Evolutionary conservation across 2,113 vertebrate genomes (phyloP).

Genomic region (Pangasianodon gigas): DNA sequence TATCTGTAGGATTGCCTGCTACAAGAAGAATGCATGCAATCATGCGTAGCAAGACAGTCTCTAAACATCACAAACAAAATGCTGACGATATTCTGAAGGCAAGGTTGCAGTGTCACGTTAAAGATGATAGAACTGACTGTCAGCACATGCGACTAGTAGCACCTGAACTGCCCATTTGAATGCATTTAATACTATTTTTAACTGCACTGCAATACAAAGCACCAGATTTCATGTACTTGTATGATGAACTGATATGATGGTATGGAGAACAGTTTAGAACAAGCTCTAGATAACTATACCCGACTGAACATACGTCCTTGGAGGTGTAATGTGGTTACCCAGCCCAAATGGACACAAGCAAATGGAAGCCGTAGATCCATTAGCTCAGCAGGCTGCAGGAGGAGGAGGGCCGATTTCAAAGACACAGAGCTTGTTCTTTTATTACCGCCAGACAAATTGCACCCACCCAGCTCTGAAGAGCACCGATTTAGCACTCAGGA

Average conservation of each 20-base stretch:
- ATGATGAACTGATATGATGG: background rate
- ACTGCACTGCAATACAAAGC: background rate
- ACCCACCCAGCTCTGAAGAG: constrained; percentile 66
- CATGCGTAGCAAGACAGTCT: background rate
- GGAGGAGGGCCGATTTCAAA: constrained; percentile 54
- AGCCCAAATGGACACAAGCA: background rate
- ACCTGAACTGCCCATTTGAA: background rate
- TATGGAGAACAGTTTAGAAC: constrained; percentile 10
- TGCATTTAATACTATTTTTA: background rate
- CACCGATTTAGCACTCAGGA: constrained; percentile 74
- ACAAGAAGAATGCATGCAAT: background rate
- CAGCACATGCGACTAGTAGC: background rate
- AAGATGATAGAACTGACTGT: background rate
- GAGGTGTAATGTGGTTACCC: constrained; percentile 9
- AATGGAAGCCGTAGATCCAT: constrained; percentile 31
- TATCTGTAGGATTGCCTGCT: background rate
- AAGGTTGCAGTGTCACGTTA: background rate
- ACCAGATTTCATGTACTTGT: background rate
- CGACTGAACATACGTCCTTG: constrained; percentile 19
- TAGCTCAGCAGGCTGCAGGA: constrained; percentile 14
- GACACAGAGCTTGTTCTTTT: constrained; percentile 59
- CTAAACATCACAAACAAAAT: background rate
- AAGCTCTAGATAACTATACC: constrained; percentile 54
- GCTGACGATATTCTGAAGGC: background rate
- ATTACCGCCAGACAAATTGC: constrained; percentile 69